Evolutionary conservation across 37 sponge, comb jelly and placozoan species (phyloP).

Genomic region (Tethya wilhelma): DNA sequence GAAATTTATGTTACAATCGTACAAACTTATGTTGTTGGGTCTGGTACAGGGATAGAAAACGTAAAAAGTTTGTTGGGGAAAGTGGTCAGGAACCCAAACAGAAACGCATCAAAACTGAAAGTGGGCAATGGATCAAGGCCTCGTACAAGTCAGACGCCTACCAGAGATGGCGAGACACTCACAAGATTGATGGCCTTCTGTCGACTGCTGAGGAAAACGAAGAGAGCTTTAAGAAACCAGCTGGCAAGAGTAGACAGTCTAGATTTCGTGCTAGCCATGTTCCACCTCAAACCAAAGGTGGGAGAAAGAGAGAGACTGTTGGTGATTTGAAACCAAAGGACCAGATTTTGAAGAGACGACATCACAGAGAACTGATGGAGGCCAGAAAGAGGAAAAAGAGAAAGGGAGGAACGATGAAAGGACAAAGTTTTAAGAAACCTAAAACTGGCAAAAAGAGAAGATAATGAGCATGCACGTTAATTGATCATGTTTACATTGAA

Average conservation of each 20-base stretch:
- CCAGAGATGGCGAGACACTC: constrained; percentile 61
- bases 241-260: not conserved
- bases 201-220: constrained; percentile 37
- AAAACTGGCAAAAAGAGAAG: not conserved
- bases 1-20: not conserved
- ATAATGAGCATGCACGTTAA: no score
- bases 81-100: constrained; percentile 41
- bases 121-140: constrained; percentile 81
- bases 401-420: not conserved
- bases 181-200: constrained; percentile 56
- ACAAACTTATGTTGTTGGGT: not conserved
- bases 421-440: not conserved
- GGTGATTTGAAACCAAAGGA: constrained; percentile 50
- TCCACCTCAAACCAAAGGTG: constrained; percentile 5
- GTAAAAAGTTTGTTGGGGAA: constrained; percentile 89
- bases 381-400: not conserved
- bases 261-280: not conserved
- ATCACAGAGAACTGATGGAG: constrained; percentile 32
- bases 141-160: constrained; percentile 85
- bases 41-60: constrained; percentile 89
- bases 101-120: constrained; percentile 92
- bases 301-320: not conserved
- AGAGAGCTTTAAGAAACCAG: no score
- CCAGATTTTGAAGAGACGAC: constrained; percentile 48
- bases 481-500: no score